Evolutionary conservation across 2,888 invertebrate genomes (phyloP), one percentile per base, ranked within the genome.

Genomic region (Priocnemis perturbator): DNA sequence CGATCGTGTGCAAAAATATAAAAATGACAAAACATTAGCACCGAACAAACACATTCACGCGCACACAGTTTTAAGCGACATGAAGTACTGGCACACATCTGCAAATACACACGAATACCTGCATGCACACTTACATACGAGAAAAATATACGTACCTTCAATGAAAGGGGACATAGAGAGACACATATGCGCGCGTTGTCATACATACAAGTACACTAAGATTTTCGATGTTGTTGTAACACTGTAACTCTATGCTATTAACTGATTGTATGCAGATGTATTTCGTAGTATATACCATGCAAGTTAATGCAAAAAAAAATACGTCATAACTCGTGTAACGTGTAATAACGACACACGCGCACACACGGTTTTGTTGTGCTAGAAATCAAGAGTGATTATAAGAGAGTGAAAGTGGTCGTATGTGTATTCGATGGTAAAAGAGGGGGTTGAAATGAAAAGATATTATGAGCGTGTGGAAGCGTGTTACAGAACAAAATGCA

Each of bases 161-260:
- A 52, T 3, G 50, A 67, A 66, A 63, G 53, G 53, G 55, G 44
- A 62, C 48, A 47, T 58, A 60, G 58, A 69, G 2, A 26, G 19
- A 63, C 56, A 69, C 65, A 65, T 74, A 78, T 77, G 73, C 67
- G 67, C 74, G 69, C 69, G 48, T 56, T 57, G 50, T 47, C 56
- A 62, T 30, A 57, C 23, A 60, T 52, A 53, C 52, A 58, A 58
- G 21, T 69, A 74, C 73, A 69, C 76, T 85, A 86, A 86, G 82
- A 85, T 85, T 87, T 86, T 88, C 81, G 85, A 87, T 87, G 88
- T 87, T 87, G 86, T 26, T 5, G n/a, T 87, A 87, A 86, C 82
- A 84, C 83, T 86, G 85, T 88, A 86, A 86, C 78, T 85, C 84
- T 85, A 83, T 81, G 81, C 85, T 86, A 85, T 84, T 83, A 84